Conservation (phyloP, 2,797 vertebrate genomes). For the Botia kubotai region DNA sequence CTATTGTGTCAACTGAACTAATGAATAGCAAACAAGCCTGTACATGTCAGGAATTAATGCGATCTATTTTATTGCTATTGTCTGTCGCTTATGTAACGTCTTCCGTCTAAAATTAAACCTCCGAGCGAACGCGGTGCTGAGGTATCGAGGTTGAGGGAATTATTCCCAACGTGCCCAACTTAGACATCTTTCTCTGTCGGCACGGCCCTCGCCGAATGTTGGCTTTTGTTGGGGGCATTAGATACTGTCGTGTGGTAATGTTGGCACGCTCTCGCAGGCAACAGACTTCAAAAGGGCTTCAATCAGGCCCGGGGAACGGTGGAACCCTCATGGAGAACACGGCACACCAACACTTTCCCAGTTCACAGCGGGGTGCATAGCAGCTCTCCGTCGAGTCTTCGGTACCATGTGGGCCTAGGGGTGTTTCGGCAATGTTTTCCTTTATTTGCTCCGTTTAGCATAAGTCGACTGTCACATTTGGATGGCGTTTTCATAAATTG, state of each 20-base stretch:
- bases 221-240: slow-evolving; percentile 75
- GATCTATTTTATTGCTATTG: slow-evolving; percentile 48
- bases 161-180: slow-evolving; percentile 37
- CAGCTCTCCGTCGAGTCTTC: slow-evolving; percentile 82
- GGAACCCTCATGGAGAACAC: slow-evolving; percentile 82
- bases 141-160: slow-evolving; percentile 38
- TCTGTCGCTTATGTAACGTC: slow-evolving; percentile 45
- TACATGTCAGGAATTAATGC: slow-evolving; percentile 54
- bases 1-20: slow-evolving; percentile 61
- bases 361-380: slow-evolving; percentile 87
- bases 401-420: slow-evolving; percentile 87
- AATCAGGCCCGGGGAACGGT: slow-evolving; percentile 79
- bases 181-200: slow-evolving; percentile 28
- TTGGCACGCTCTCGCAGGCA: slow-evolving; percentile 76
- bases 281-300: slow-evolving; percentile 84
- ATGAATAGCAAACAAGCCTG: slow-evolving; percentile 54
- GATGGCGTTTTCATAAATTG: slow-evolving; percentile 84
- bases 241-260: slow-evolving; percentile 63
- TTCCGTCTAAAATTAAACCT: slow-evolving; percentile 51
- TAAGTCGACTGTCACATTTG: slow-evolving; percentile 89
- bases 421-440: slow-evolving; percentile 89
- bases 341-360: slow-evolving; percentile 86
- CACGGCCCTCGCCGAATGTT: slow-evolving; percentile 62
- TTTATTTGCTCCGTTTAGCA: slow-evolving; percentile 86
- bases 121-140: slow-evolving; percentile 11